Evolutionary conservation across 2,888 invertebrate species (phyloP).

Genomic region (Ophraella communa): DNA sequence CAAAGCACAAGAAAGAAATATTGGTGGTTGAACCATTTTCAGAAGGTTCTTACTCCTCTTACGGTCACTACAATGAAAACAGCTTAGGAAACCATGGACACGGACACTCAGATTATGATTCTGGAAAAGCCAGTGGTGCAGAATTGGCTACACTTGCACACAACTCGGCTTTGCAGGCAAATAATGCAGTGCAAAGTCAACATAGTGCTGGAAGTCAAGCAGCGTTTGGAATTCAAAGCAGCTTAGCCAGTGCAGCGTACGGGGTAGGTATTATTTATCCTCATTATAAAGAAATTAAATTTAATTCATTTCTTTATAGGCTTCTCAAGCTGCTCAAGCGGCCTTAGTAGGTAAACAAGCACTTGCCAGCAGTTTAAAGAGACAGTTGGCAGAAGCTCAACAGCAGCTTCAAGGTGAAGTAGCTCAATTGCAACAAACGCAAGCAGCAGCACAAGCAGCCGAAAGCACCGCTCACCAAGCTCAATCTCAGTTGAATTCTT

Average conservation of each 20-base stretch:
- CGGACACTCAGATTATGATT: not conserved
- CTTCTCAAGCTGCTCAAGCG: constrained; percentile 69
- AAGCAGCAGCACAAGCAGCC: constrained; percentile 70
- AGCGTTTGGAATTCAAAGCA: constrained; percentile 76
- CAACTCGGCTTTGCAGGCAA: constrained; percentile 75
- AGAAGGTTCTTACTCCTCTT: constrained; percentile 15
- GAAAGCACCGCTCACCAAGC: constrained; percentile 74
- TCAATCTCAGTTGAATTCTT: constrained; percentile 68
- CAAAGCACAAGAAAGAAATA: constrained; percentile 9
- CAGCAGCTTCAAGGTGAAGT: constrained; percentile 70
- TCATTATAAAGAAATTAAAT: not conserved
- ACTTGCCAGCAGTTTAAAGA: constrained; percentile 63
- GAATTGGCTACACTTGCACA: constrained; percentile 71
- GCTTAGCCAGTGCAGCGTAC: constrained; percentile 73
- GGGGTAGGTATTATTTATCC: constrained; percentile 41
- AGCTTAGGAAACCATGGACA: constrained; percentile 4
- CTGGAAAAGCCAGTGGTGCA: constrained; percentile 60
- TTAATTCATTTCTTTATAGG: constrained; percentile 54
- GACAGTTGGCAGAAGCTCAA: constrained; percentile 72
- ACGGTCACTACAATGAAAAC: constrained; percentile 11
- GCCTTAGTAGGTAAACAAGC: constrained; percentile 68
- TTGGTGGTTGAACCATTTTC: constrained; percentile 18
- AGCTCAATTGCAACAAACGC: constrained; percentile 72
- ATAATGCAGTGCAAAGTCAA: constrained; percentile 71
- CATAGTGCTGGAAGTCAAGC: constrained; percentile 76